Base-by-base conservation (phyloP, 1,140 invertebrate genomes). In the Macrosteles quadrilineatus region DNA sequence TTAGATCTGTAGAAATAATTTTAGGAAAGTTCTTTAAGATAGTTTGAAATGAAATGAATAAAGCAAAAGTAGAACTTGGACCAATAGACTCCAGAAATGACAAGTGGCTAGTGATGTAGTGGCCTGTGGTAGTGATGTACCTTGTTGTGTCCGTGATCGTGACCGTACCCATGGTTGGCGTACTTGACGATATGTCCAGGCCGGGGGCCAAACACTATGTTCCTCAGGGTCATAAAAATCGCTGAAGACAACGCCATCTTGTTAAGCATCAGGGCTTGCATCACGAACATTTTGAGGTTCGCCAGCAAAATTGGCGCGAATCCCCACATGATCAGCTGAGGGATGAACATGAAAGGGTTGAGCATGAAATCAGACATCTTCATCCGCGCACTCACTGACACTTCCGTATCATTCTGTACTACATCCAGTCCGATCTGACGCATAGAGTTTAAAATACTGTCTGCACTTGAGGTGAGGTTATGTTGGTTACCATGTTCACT, bases 201-300 rank as follows among this genome's bases (percentile, higher is more conserved):
- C 4, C 72, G 69, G 0, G 75, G 76, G 0, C 76, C 76, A 66
- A 77, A 77, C 21, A 77, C 76, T 45, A 77, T 72, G 63, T 76
- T 75, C 47, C 75, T 71, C 21, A 77, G 21, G 27, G 72, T 73
- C 69, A 77, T 73, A 57, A 75, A 77, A 12, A 77, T 67, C 9
- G 76, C 75, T 2, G 73, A 69, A 17, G 65, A 69, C 43, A 77
- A 59, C n/a, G 76, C 76, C 73, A 76, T 74, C 57, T 74, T 74
- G 70, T 77, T 77, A 9, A 77, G 69, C 73, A 75, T 77, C 14
- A 77, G 17, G 2, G 76, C 76, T 11, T 76, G 71, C 73, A 77
- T 74, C 12, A 77, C 72, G 30, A 77, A 53, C 75, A 77, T 76
- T 59, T 77, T 76, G 21, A 77, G 70, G 19, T 75, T 72, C 19